Conservation (phyloP, 1,140 invertebrate species). For the Lanistes nyassanus region DNA sequence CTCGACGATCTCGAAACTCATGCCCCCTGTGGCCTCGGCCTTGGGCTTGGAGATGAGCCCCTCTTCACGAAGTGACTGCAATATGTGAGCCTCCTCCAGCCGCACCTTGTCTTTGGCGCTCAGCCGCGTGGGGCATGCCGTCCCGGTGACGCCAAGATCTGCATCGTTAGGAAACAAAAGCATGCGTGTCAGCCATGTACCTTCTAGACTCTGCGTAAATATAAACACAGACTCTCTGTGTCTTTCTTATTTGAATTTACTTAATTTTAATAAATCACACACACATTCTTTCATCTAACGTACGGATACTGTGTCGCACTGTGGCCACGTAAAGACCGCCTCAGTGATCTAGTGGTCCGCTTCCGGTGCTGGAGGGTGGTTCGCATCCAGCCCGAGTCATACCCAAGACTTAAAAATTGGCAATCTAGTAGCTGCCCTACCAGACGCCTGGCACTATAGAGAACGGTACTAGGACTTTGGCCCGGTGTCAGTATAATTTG, state of each 20-base stretch:
- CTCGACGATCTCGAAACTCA: constrained; percentile 57
- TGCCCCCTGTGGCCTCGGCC: constrained; percentile 52
- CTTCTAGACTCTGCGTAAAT: not conserved
- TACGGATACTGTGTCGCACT: too few species aligned
- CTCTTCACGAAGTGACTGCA: constrained; percentile 62
- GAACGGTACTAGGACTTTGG: too few species aligned
- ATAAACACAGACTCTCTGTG: not conserved
- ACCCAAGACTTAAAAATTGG: too few species aligned
- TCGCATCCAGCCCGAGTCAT: too few species aligned
- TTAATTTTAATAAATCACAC: too few species aligned
- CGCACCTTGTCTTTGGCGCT: constrained; percentile 60
- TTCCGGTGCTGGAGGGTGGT: too few species aligned
- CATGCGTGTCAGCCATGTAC: not conserved
- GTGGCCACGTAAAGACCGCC: too few species aligned
- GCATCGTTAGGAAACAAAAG: constrained; percentile 22
- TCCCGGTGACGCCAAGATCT: constrained; percentile 61
- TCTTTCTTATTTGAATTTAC: not conserved
- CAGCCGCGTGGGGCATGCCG: constrained; percentile 52
- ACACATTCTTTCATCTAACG: too few species aligned
- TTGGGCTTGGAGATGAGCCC: constrained; percentile 61
- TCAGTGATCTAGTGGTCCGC: too few species aligned
- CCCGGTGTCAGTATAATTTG: too few species aligned
- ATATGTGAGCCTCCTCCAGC: constrained; percentile 58
- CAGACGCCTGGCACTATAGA: too few species aligned
- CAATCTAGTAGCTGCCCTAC: too few species aligned